These are phyloP conservation scores for Toxotes jaculatrix DNA, from an alignment of 2,113 vertebrate species.

Conservation along the genomic window DNA sequence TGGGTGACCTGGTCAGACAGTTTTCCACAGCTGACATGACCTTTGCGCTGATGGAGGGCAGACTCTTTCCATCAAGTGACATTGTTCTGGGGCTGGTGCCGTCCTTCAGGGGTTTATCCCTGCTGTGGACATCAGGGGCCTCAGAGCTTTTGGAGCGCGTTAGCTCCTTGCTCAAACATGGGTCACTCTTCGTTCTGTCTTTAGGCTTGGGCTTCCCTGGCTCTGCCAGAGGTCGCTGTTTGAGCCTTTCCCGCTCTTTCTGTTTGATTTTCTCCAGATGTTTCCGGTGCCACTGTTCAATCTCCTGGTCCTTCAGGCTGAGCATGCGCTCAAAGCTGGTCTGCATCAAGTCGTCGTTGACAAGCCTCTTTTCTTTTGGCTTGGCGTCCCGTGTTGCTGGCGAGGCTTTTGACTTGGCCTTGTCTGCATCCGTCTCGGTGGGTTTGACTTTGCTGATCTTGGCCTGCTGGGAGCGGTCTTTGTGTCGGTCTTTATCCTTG, in stretches of 20 bases:
- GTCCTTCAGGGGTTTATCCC: conserved; percentile 90
- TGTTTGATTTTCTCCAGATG: conserved; percentile 99
- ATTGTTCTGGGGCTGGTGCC: conserved; percentile 85
- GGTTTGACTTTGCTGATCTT: conserved; percentile 80
- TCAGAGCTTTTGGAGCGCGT: conserved; percentile 94
- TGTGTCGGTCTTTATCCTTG: conserved; percentile 92
- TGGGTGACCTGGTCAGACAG: conserved; percentile 89
- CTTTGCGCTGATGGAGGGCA: conserved; percentile 82
- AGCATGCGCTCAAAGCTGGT: conserved; percentile 99
- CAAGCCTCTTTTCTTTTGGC: conserved; percentile 95
- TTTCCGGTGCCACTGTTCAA: conserved; percentile 98
- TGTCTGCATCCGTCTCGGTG: conserved; percentile 84
- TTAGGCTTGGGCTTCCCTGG: conserved; percentile 89
- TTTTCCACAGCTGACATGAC: conserved; percentile 85
- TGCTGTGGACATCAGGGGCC: conserved; percentile 83
- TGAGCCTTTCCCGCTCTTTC: conserved; percentile 95
- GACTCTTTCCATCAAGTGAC: conserved; percentile 89
- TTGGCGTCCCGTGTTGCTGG: conserved; percentile 87
- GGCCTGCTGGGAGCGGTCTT: conserved; percentile 88
- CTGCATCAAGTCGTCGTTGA: conserved; percentile 99
- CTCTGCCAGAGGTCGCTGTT: conserved; percentile 89
- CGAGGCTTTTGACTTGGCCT: conserved; percentile 87
- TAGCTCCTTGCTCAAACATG: conserved; percentile 89
- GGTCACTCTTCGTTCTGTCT: conserved; percentile 88
- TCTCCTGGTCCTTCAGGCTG: conserved; percentile 97